Evolutionary conservation across 2,888 invertebrate genomes (phyloP).

Genomic region (Portevinia maculata): DNA sequence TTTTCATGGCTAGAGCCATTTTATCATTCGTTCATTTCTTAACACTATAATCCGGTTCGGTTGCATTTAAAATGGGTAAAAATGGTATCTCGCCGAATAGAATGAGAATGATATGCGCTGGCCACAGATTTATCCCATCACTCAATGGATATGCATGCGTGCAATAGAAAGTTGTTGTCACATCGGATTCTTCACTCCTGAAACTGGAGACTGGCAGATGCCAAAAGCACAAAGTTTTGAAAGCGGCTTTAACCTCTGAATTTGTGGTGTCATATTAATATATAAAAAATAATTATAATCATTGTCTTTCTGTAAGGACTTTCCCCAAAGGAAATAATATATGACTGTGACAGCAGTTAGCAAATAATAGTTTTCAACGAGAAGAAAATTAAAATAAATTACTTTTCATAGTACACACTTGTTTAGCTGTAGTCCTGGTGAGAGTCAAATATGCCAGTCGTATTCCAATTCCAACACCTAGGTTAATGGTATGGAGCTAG

Average conservation of each 20-base stretch:
- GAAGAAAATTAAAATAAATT: slow-evolving; percentile 68
- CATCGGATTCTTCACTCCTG: slow-evolving; percentile 35
- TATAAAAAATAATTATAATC: neutral
- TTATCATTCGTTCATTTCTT: slow-evolving; percentile 58
- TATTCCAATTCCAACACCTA: slow-evolving; percentile 37
- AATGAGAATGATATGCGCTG: slow-evolving; percentile 53
- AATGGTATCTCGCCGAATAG: slow-evolving; percentile 29
- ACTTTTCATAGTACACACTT: slow-evolving; percentile 27
- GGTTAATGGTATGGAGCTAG: neutral
- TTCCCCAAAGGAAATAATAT: slow-evolving; percentile 19
- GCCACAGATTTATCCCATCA: slow-evolving; percentile 68
- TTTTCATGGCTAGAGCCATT: slow-evolving; percentile 44
- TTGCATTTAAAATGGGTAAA: slow-evolving; percentile 45
- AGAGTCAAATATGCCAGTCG: no score
- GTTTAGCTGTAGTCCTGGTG: neutral
- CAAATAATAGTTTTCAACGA: slow-evolving; percentile 53
- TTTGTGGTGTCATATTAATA: slow-evolving; percentile 1
- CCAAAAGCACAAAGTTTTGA: slow-evolving; percentile 56
- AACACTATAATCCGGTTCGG: slow-evolving; percentile 60
- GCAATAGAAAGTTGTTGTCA: slow-evolving; percentile 26
- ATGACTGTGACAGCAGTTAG: slow-evolving; percentile 33
- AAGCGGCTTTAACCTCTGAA: slow-evolving; percentile 16
- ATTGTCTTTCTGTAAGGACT: slow-evolving; percentile 2
- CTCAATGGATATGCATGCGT: slow-evolving; percentile 67
- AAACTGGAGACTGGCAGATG: slow-evolving; percentile 68